Evolutionary conservation across 2,113 vertebrate species (phyloP).

Genomic region (Dicrurus megarhynchus): DNA sequence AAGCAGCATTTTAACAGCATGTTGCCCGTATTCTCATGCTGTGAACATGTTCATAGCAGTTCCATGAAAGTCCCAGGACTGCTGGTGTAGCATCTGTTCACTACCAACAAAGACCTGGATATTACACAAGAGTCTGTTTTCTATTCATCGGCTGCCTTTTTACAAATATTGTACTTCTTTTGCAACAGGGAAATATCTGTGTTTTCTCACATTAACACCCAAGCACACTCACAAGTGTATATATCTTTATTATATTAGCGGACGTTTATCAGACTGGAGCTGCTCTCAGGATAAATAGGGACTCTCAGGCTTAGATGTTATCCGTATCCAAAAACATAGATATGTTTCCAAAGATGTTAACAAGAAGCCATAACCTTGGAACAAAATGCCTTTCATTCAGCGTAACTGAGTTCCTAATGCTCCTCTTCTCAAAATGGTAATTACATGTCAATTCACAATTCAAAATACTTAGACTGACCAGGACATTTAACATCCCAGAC

Average conservation of each 20-base stretch:
- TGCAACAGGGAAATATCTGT: not conserved
- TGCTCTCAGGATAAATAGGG: not conserved
- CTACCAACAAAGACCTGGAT: slow-evolving; percentile 35
- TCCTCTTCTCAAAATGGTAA: not conserved
- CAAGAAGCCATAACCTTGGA: not conserved
- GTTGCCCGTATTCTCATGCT: slow-evolving; percentile 40
- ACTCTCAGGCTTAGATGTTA: not conserved
- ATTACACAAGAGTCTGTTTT: slow-evolving; percentile 13
- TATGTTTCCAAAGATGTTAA: not conserved
- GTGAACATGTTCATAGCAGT: slow-evolving; percentile 64
- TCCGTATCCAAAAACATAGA: not conserved
- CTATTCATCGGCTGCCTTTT: not conserved
- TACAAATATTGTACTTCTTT: not conserved
- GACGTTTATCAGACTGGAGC: not conserved
- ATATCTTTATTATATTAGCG: not conserved
- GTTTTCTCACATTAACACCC: not conserved
- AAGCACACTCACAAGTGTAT: not conserved
- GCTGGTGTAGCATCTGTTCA: slow-evolving; percentile 73
- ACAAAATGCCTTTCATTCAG: not conserved
- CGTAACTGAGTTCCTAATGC: not conserved
- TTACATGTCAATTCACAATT: not conserved
- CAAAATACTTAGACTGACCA: not conserved
- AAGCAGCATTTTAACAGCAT: slow-evolving; percentile 38
- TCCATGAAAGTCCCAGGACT: slow-evolving; percentile 56
- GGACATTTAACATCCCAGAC: not conserved